phyloP scores from a whole-genome alignment of 2,797 vertebrate species.

The Pipistrellus pipistrellus region DNA sequence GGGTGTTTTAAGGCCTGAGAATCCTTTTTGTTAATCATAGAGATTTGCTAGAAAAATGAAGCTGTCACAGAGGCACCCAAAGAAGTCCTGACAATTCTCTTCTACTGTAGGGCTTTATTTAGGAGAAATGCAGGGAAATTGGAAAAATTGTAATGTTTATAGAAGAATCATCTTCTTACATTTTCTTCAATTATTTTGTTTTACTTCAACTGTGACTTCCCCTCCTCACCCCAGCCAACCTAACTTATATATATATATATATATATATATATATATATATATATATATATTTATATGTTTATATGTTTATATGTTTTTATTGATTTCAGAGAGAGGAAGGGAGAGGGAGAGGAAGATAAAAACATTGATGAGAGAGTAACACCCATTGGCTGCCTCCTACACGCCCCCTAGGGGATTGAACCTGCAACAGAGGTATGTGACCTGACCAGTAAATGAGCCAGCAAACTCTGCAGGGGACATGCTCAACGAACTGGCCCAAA shows the following conservation, averaged over 20 bases:
- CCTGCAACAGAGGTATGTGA: no score
- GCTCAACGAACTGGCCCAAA: not conserved
- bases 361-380: no score
- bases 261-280: not conserved
- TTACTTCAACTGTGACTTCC: not conserved
- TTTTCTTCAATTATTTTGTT: slow-evolving; percentile 27
- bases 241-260: not conserved
- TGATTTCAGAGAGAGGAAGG: not conserved
- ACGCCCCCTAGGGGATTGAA: no score
- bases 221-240: not conserved
- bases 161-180: not conserved
- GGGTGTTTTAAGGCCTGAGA: slow-evolving; percentile 59
- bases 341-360: no score
- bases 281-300: no score
- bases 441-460: no score
- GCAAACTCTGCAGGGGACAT: no score
- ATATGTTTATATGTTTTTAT: no score
- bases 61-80: slow-evolving; percentile 72
- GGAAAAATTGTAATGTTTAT: not conserved
- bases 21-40: slow-evolving; percentile 65
- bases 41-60: slow-evolving; percentile 83
- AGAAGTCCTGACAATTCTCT: slow-evolving; percentile 56
- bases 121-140: slow-evolving; percentile 59
- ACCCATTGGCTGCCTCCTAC: no score
- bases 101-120: slow-evolving; percentile 40